These are phyloP conservation scores for Archips xylosteana DNA, from an alignment of 2,888 invertebrate genomes.

Conservation along the genomic window DNA sequence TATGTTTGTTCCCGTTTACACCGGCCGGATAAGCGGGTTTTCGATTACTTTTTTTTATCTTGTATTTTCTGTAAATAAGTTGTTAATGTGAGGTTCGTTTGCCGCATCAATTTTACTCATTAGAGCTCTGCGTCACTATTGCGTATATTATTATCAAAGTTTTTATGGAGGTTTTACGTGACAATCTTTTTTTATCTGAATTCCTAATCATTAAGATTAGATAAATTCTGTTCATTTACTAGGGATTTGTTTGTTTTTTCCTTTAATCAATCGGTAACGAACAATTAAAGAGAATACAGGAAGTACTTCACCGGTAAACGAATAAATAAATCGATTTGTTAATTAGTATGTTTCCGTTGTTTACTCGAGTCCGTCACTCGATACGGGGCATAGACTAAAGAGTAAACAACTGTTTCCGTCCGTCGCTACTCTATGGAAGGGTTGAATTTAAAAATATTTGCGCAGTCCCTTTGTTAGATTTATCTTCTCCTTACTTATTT, in stretches of 20 bases:
- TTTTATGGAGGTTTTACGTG: not conserved
- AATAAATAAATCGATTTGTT: conserved; percentile 40
- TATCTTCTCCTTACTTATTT: too few relatives aligned
- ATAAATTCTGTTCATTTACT: conserved; percentile 5
- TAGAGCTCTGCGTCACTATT: not conserved
- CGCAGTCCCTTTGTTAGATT: conserved; percentile 6
- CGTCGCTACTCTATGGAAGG: conserved; percentile 21
- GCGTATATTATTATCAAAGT: not conserved
- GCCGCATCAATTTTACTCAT: conserved; percentile 1
- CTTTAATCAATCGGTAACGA: conserved; percentile 30
- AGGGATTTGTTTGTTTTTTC: conserved; percentile 15
- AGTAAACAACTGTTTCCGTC: conserved; percentile 40
- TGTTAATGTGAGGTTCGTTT: conserved; percentile 45
- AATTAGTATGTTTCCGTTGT: conserved; percentile 43
- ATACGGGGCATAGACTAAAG: conserved; percentile 22
- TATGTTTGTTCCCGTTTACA: conserved; percentile 80
- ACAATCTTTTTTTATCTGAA: not conserved
- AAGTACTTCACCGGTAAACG: conserved; percentile 38
- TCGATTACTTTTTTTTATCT: conserved; percentile 73
- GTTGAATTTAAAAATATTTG: conserved; percentile 26
- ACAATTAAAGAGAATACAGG: conserved; percentile 37
- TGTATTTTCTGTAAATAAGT: conserved; percentile 56
- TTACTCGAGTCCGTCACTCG: conserved; percentile 35
- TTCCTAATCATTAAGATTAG: not conserved
- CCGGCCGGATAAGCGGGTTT: conserved; percentile 80